These are phyloP conservation scores for Apoda limacodes DNA, from an alignment of 2,888 invertebrate species.

Conservation along the genomic window DNA sequence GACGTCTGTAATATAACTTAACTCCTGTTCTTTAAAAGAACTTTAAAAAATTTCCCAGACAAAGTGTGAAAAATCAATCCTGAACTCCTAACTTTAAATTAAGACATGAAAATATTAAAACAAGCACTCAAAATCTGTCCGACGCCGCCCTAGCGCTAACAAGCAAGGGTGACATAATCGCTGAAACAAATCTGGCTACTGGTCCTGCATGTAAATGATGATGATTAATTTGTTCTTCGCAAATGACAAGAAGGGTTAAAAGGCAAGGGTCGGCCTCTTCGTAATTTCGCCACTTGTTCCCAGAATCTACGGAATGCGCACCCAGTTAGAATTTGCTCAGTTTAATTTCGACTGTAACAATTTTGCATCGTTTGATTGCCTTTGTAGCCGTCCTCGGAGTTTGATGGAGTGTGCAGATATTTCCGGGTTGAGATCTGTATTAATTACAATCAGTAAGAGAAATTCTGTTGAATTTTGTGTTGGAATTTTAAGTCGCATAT, in stretches of 20 bases:
- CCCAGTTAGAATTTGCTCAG: conserved; percentile 39
- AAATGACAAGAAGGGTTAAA: conserved; percentile 69
- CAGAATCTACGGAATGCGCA: conserved; percentile 46
- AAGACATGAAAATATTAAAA: conserved; percentile 38
- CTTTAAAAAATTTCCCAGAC: too few species aligned
- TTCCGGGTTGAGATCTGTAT: conserved; percentile 57
- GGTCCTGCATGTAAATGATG: conserved; percentile 68
- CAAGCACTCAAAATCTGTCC: conserved; percentile 52
- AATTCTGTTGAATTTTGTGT: conserved; percentile 22
- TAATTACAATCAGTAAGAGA: conserved; percentile 42
- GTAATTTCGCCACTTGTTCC: conserved; percentile 53
- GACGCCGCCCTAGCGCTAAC: conserved; percentile 42
- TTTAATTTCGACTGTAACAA: conserved; percentile 47
- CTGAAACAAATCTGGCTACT: conserved; percentile 68
- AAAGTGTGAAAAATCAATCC: too few species aligned
- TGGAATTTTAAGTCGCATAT: conserved; percentile 32
- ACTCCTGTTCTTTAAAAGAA: too few species aligned
- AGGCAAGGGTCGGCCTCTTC: conserved; percentile 36
- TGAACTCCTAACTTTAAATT: conserved; percentile 14
- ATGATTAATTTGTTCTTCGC: conserved; percentile 68
- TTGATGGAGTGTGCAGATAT: conserved; percentile 63
- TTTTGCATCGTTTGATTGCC: conserved; percentile 59
- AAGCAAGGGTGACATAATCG: conserved; percentile 66
- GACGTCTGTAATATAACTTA: too few species aligned
- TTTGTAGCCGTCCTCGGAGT: conserved; percentile 47